Base-by-base conservation (phyloP, 2,113 vertebrate genomes). In the Bombycilla garrulus region DNA sequence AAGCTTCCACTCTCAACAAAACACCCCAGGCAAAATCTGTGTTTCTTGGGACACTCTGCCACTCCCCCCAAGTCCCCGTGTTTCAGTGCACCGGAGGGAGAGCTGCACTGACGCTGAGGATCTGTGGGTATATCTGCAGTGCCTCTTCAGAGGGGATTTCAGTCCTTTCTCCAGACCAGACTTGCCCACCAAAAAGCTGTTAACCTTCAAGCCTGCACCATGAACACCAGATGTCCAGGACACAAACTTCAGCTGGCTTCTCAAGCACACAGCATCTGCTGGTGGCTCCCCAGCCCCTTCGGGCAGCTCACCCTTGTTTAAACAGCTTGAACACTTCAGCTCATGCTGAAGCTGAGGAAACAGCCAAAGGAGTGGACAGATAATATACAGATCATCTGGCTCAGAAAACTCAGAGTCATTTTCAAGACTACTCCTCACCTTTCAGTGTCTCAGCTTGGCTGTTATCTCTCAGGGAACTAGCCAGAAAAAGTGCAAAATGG, bases 21-120 rank as follows among this genome's bases (percentile, higher is more conserved):
- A 38, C 33, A 44, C 29, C 10, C 33, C 2, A 2, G 42, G n/a
- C 12, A 87, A 85, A 62, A 79, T 88, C 38, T 61, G 4, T 77
- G 29, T 22, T 90, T 85, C 47, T 20, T 58, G 40, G 53, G 50
- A 81, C 5, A n/a, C 9, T 9, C 12, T 72, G 11, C 23, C 14
- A 4, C 42, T 51, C 0, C 15, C 20, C 36, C 40, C 0, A 1
- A 23, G 21, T 15, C 17, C 17, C 47, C 10, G 1, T 0, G 1
- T 47, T 79, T 45, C n/a, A 29, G 31, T 9, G n/a, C 23, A 35
- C 6, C 1, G 5, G 31, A 62, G n/a, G 53, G 11, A 60, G 22
- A 60, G 9, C 13, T 61, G 53, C 2, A 1, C n/a, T 50, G 17
- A 24, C 38, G 31, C 53, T 29, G 62, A 29, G 24, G 5, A 15